These are phyloP conservation scores for Halcyon chelicuti DNA, from an alignment of 2,797 vertebrate genomes.

Conservation along the genomic window DNA sequence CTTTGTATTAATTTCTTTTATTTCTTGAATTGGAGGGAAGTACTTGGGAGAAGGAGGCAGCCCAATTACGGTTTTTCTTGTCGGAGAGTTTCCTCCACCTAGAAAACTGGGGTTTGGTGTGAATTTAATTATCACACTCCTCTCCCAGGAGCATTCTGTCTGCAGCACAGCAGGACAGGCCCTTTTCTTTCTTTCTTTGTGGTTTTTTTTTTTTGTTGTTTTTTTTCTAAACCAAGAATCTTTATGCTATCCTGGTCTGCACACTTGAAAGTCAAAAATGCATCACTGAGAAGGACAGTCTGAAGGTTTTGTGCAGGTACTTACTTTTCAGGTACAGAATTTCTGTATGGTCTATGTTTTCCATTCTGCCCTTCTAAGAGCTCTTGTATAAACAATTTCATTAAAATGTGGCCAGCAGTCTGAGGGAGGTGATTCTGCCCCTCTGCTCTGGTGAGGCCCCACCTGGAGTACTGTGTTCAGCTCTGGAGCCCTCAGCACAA, in stretches of 20 bases:
- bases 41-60: not conserved
- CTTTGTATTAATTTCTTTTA: not conserved
- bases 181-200: not conserved
- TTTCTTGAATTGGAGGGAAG: not conserved
- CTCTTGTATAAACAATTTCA: not conserved
- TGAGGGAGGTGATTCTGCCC: too few relatives aligned
- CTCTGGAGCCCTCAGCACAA: too few relatives aligned
- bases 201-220: too few relatives aligned
- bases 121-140: conserved; percentile 15
- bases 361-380: not conserved
- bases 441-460: too few relatives aligned
- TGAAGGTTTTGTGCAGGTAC: not conserved
- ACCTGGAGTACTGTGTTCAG: too few relatives aligned
- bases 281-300: not conserved
- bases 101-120: not conserved
- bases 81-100: not conserved
- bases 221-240: not conserved
- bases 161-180: not conserved
- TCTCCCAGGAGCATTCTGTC: not conserved
- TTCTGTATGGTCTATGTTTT: not conserved
- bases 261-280: not conserved
- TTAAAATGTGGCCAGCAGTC: not conserved
- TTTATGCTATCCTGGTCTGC: not conserved
- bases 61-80: not conserved
- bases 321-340: not conserved